A percentile compares a stretch with the other conserved stretches of the same genome.
phyloP scores from a whole-genome alignment of 2,797 vertebrate species.

The Luscinia luscinia region DNA sequence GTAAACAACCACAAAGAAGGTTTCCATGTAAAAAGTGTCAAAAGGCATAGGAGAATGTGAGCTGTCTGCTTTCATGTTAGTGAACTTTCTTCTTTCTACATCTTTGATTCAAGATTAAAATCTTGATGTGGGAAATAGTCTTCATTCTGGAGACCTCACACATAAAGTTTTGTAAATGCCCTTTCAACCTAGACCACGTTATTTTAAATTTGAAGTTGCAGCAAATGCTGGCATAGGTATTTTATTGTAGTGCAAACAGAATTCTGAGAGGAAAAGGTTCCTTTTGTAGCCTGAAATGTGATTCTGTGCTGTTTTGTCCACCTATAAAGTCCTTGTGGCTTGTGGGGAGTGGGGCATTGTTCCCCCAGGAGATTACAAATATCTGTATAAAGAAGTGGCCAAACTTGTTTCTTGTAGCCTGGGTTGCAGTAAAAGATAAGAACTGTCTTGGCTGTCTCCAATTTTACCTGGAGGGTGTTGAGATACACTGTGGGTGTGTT shows the following conservation, averaged over 20 bases:
- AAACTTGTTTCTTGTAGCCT: not conserved
- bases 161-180: not conserved
- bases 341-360: not conserved
- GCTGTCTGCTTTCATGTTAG: not conserved
- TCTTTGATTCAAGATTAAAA: not conserved
- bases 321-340: not conserved
- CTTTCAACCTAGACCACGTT: not conserved
- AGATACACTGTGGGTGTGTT: not conserved
- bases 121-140: not conserved
- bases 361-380: not conserved
- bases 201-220: not conserved
- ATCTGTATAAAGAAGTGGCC: not conserved
- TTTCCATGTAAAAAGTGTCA: not conserved
- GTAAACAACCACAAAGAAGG: not conserved
- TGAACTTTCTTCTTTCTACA: not conserved
- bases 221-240: not conserved
- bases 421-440: not conserved
- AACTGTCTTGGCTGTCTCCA: not conserved
- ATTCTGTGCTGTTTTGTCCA: not conserved
- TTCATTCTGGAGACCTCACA: not conserved
- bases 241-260: not conserved
- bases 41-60: not conserved
- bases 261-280: not conserved
- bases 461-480: not conserved
- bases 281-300: not conserved